Evolutionary conservation across 2,797 vertebrate species (phyloP).

Genomic region (Arctocebus calabarensis): DNA sequence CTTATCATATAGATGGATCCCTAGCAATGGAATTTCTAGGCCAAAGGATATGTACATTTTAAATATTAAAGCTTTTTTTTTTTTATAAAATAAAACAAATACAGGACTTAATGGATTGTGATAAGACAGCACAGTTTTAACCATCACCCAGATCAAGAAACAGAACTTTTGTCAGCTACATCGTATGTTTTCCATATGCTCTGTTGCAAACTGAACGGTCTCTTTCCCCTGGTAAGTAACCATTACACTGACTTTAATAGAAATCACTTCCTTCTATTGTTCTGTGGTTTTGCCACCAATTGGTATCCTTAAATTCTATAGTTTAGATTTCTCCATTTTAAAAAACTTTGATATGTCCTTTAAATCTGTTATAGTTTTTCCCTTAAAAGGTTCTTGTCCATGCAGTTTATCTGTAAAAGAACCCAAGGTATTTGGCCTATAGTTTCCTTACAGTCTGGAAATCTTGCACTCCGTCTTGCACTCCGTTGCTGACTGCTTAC

Average conservation of each 20-base stretch:
- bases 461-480: neutral
- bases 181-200: neutral
- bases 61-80: neutral
- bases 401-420: neutral
- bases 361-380: neutral
- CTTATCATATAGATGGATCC: conserved; percentile 33
- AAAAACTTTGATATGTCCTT: neutral
- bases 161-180: neutral
- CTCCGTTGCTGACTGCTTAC: neutral
- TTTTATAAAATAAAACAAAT: neutral
- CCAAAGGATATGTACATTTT: neutral
- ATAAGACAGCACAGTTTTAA: neutral
- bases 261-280: neutral
- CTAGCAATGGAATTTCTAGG: neutral
- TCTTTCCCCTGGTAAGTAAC: neutral
- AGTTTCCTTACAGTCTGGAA: neutral
- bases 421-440: neutral
- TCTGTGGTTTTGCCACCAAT: neutral
- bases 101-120: neutral
- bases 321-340: neutral
- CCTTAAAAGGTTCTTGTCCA: neutral
- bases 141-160: neutral
- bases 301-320: neutral
- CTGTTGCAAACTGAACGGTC: neutral
- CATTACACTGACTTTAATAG: neutral